These are phyloP conservation scores for Chrysopilus asiliformis DNA, from an alignment of 2,888 invertebrate genomes.

Conservation along the genomic window DNA sequence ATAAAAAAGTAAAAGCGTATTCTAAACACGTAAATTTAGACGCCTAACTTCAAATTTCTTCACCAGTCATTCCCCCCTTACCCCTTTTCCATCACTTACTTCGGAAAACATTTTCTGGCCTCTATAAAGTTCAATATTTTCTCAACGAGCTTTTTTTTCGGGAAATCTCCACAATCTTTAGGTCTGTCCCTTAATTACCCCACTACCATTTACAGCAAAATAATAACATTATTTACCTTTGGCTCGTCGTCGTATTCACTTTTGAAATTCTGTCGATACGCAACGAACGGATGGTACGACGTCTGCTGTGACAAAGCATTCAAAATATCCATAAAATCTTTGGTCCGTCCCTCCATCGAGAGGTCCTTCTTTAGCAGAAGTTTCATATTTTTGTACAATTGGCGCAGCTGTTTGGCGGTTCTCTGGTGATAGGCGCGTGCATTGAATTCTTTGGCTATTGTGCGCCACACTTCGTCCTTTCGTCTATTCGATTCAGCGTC, in stretches of 20 bases:
- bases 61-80: too few species aligned
- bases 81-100: too few species aligned
- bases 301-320: conserved; percentile 31
- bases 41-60: too few species aligned
- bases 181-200: too few species aligned
- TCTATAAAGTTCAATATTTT: too few species aligned
- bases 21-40: too few species aligned
- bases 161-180: too few species aligned
- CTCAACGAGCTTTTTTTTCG: too few species aligned
- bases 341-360: conserved; percentile 20
- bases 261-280: conserved; percentile 16
- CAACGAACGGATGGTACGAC: conserved; percentile 27
- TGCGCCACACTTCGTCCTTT: conserved; percentile 35
- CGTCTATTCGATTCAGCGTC: conserved; percentile 33
- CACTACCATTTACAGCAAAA: neutral
- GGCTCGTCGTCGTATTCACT: conserved; percentile 27
- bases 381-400: conserved; percentile 35
- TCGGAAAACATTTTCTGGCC: too few species aligned
- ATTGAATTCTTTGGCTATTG: conserved; percentile 35
- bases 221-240: conserved; percentile 23
- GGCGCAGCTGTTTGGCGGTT: conserved; percentile 33
- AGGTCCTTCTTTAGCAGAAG: conserved; percentile 33
- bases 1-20: too few species aligned
- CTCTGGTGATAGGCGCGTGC: conserved; percentile 33
- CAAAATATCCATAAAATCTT: conserved; percentile 30